Base-by-base conservation (phyloP, 1,140 invertebrate species). In the Philotrypesis tridentata region DNA sequence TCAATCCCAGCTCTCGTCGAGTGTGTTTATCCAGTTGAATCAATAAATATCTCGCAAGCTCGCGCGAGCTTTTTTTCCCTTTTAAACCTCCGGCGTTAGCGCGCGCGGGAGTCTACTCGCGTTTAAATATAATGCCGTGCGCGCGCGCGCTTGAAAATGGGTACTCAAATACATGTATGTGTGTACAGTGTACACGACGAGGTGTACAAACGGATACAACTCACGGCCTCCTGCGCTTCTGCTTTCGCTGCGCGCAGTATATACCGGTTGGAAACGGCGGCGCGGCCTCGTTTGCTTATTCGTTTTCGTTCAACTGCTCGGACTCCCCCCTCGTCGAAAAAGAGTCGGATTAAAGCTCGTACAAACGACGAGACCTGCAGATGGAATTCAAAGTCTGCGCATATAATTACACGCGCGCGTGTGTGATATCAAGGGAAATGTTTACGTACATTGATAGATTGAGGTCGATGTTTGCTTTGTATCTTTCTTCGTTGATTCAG, bases 1-100 rank as follows among this genome's bases (percentile, higher is more conserved):
- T 84, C 84, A 85, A 73, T 83, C 73, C 67, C 48, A 55, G 76
- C 33, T 80, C n/a, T n/a, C n/a, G n/a, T 61, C 82, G 78, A 84
- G 80, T 40, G 23, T 84, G 79, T 86, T 86, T 82, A 84, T 82
- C 60, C 80, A 86, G 85, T 84, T 86, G 84, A 82, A 81, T 82
- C 79, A 86, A 86, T 84, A 85, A 72, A 65, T 65, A 65, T 65
- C 27, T 25, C 61, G 61, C 23, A 55, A 55, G 48, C 48, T 55
- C 48, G 48, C 48, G 7, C 48, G 48, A 55, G 21, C 17, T 8
- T 55, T 37, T 55, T 17, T 17, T 55, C 17, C 48, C 48, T n/a
- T 55, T 55, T 55, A 55, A 55, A 55, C n/a, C 48, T 55, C 48
- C 21, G 33, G 9, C 21, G 48, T 4, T 55, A 6, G 17, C 21